Evolutionary conservation across 2,113 vertebrate species (phyloP).

Genomic region (Panurus biarmicus): DNA sequence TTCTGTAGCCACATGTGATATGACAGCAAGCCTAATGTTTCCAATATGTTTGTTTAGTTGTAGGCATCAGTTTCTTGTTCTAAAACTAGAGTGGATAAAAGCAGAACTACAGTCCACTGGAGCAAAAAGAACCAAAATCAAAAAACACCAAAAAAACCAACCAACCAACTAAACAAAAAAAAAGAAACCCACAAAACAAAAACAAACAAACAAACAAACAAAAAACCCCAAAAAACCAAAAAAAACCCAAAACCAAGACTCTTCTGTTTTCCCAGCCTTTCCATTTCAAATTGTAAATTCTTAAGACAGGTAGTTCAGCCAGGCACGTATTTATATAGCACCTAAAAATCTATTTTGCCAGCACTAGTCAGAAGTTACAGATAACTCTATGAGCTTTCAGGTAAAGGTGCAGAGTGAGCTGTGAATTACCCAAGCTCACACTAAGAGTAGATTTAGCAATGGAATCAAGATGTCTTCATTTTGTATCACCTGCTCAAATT

Average conservation of each 20-base stretch:
- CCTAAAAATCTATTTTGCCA: background rate
- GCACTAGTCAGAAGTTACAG: background rate
- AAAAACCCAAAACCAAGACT: no score
- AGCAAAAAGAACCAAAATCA: no score
- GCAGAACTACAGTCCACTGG: background rate
- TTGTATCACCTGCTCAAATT: background rate
- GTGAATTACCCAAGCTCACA: background rate
- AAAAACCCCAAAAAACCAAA: no score
- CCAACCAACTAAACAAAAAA: background rate
- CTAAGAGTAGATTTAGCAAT: background rate
- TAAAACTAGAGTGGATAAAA: background rate
- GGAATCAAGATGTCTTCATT: background rate
- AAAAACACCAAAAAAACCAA: no score
- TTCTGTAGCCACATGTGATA: background rate
- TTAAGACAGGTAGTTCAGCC: background rate
- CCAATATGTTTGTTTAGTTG: background rate
- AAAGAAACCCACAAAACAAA: no score
- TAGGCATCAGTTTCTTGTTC: background rate
- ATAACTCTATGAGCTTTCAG: background rate
- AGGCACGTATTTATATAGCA: background rate
- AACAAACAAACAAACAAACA: no score
- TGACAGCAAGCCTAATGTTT: background rate
- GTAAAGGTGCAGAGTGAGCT: background rate
- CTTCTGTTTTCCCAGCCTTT: background rate
- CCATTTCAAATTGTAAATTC: background rate